A percentile compares a stretch with the other conserved stretches of the same genome.
These are phyloP conservation scores for Actenoides hombroni DNA, from an alignment of 2,113 vertebrate genomes.

Conservation along the genomic window DNA sequence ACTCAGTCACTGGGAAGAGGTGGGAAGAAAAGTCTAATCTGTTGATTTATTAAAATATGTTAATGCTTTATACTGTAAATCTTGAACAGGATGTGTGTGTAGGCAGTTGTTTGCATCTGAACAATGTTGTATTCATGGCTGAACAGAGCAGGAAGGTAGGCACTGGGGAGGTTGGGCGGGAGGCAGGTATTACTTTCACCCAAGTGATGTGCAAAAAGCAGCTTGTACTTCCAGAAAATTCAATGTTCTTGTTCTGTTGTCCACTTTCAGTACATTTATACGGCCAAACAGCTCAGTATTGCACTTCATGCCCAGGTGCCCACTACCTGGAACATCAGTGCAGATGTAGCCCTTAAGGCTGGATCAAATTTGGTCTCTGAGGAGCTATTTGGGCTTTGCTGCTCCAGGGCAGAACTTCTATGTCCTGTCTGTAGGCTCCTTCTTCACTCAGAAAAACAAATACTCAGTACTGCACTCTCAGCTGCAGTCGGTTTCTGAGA, in stretches of 20 bases:
- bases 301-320: not conserved
- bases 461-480: not conserved
- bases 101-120: constrained; percentile 37
- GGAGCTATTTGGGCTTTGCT: not conserved
- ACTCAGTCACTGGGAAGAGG: not conserved
- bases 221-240: not conserved
- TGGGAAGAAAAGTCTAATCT: not conserved
- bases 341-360: not conserved
- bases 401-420: not conserved
- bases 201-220: not conserved
- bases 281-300: not conserved
- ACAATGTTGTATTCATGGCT: not conserved
- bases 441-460: not conserved
- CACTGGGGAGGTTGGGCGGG: not conserved
- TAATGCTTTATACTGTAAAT: not conserved
- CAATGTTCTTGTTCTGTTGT: not conserved
- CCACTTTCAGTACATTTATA: not conserved
- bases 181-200: not conserved
- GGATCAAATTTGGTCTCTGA: not conserved
- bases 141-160: not conserved
- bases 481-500: not conserved
- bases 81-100: constrained; percentile 36
- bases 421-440: not conserved
- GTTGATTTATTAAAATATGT: constrained; percentile 24
- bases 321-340: not conserved